Evolutionary conservation across 1,140 invertebrate genomes (phyloP), one percentile per base, ranked within the genome.

Genomic region (Mactra quadrangularis): DNA sequence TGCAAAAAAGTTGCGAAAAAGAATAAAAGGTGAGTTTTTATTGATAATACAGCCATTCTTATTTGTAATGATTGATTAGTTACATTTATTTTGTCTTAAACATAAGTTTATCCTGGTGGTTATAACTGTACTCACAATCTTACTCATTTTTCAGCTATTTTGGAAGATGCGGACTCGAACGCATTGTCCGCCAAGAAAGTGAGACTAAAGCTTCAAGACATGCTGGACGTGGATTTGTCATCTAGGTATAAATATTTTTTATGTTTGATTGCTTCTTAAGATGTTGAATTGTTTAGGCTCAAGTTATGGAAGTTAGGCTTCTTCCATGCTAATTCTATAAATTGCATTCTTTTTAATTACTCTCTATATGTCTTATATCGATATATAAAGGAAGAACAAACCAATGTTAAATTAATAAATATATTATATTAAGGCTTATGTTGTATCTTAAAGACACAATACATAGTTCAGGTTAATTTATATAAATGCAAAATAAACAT

Each of bases 161-260:
- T 98, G 3, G 97, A 98, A 93, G 96, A 96, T 93, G 97, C 97
- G 6, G 96, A 98, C 91, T 94, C 98, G 13, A 95, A 95, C 9
- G 95, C 95, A 45, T 96, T 96, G 87, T 97, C 97, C 15, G 96
- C 97, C 0, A 98, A 98, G 89, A 97, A 97, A 93, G 96, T 98
- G n/a, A 95, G 97, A 35, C 95, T 96, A 92, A 95, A 96, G 89
- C 94, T 98, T 76, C 97, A 98, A 92, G 95, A 96, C 82, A 96
- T 96, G 90, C 94, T 97, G 15, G 96, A 95, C 52, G 94, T 95
- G 76, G 96, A 97, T 87, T 93, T 98, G 17, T 93, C 95, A 31
- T 94, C 94, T 11, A 90, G 89, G 90, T 91, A 77, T 70, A 74
- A 19, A 47, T 9, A 19, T n/a, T n/a, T 47, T 11, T 47, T 47